A percentile compares a stretch with the other conserved stretches of the same genome.
Conservation (phyloP, 2,888 invertebrate genomes). For the Sphecodes monilicornis region DNA sequence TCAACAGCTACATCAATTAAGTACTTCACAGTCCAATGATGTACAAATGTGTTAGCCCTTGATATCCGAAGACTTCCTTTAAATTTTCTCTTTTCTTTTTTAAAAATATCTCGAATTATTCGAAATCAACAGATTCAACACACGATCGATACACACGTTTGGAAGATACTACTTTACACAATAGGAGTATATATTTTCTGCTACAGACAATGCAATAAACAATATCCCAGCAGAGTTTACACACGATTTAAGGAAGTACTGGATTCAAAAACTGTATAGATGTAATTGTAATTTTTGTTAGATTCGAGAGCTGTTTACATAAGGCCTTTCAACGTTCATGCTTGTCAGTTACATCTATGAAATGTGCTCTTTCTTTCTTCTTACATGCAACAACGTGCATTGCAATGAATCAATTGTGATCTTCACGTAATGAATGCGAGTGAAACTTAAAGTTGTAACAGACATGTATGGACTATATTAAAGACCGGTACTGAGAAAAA, state of each 20-base stretch:
- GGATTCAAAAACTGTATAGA: conserved; percentile 57
- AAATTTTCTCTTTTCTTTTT: conserved; percentile 19
- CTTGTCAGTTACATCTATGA: conserved; percentile 50
- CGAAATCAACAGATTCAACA: conserved; percentile 30
- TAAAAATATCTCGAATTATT: conserved; percentile 28
- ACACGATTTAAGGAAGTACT: conserved; percentile 47
- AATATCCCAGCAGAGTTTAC: conserved; percentile 35
- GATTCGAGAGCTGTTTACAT: conserved; percentile 57
- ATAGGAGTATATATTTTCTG: conserved; percentile 33
- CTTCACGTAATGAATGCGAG: not conserved
- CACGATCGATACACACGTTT: conserved; percentile 2
- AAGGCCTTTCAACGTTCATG: conserved; percentile 65
- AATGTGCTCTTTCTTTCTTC: conserved; percentile 15
- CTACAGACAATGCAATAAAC: conserved; percentile 21
- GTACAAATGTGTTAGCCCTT: conserved; percentile 82
- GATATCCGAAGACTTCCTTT: conserved; percentile 49
- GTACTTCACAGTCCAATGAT: conserved; percentile 83
- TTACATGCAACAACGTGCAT: not conserved
- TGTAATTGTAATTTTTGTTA: conserved; percentile 58
- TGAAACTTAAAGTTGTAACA: conserved; percentile 36
- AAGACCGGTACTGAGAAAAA: conserved; percentile 53
- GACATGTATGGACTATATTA: conserved; percentile 60
- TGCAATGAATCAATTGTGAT: conserved; percentile 9
- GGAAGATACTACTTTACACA: conserved; percentile 20
- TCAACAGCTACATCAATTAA: conserved; percentile 89